Evolutionary conservation across 2,797 vertebrate genomes (phyloP).

Genomic region (Calcarius lapponicus): DNA sequence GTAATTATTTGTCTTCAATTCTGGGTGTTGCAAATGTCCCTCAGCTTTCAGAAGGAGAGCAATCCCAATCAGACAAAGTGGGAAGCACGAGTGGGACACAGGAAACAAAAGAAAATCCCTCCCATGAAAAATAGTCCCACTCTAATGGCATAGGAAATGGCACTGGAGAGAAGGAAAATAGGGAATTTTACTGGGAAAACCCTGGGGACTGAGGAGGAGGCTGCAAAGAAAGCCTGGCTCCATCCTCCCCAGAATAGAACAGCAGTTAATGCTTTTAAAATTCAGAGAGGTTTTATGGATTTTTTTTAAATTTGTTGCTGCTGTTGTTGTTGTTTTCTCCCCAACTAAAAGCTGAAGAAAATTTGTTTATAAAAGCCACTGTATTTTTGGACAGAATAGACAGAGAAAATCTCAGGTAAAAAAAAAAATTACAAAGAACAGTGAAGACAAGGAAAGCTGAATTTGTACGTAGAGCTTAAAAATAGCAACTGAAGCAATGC

Average conservation of each 20-base stretch:
- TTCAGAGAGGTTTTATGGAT: background rate
- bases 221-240: background rate
- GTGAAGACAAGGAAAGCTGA: background rate
- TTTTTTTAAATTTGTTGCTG: background rate
- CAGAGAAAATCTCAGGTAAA: background rate
- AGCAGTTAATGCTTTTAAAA: background rate
- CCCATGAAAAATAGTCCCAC: rapidly evolving
- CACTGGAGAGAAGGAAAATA: background rate
- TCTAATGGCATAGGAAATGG: background rate
- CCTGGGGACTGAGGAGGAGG: background rate
- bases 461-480: background rate
- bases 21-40: background rate
- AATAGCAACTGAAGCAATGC: background rate
- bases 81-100: background rate
- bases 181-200: background rate
- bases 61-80: background rate
- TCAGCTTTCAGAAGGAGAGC: background rate
- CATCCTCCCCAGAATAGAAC: background rate
- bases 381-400: background rate
- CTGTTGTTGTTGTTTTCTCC: rapidly evolving
- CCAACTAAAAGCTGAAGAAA: background rate
- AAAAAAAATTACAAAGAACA: background rate
- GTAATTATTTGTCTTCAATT: background rate
- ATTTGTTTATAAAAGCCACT: background rate
- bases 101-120: background rate